Evolutionary conservation across 2,113 vertebrate species (phyloP).

Genomic region (Antennarius striatus): DNA sequence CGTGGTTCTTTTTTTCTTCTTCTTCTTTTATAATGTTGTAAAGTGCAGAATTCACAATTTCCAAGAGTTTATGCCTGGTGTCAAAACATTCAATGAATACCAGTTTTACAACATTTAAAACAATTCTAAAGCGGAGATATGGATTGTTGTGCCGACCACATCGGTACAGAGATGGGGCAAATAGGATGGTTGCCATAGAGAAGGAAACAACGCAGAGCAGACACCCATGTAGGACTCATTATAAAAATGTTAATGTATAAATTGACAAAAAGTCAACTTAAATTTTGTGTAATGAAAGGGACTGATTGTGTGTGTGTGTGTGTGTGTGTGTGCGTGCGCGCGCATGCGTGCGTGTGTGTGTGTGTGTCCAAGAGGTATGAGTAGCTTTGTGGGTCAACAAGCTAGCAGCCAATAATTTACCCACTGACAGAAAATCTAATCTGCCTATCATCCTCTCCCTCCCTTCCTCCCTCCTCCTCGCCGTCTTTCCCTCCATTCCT

Average conservation of each 20-base stretch:
- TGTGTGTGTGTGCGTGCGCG: conserved; percentile 41
- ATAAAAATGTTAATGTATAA: too few relatives aligned
- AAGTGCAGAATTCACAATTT: too few relatives aligned
- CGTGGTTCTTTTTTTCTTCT: too few relatives aligned
- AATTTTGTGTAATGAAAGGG: conserved; percentile 46
- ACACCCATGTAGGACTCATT: too few relatives aligned
- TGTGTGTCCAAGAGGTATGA: conserved; percentile 81
- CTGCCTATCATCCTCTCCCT: conserved; percentile 83
- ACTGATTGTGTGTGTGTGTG: neutral
- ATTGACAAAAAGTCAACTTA: neutral
- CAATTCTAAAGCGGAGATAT: conserved; percentile 36
- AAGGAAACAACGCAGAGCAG: too few relatives aligned
- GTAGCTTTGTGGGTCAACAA: conserved; percentile 91
- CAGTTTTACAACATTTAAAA: neutral
- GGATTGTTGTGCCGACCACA: conserved; percentile 16
- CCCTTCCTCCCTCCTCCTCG: conserved; percentile 42
- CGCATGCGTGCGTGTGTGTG: neutral
- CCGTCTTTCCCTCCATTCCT: conserved; percentile 55
- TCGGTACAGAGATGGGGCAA: conserved; percentile 10
- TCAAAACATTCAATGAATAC: too few relatives aligned
- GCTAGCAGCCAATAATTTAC: conserved; percentile 97
- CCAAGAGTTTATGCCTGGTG: too few relatives aligned
- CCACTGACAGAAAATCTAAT: conserved; percentile 97
- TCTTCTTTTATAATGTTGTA: too few relatives aligned
- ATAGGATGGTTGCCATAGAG: too few relatives aligned